Base-by-base conservation (phyloP, 2,113 vertebrate genomes). In the Electrona antarctica region DNA sequence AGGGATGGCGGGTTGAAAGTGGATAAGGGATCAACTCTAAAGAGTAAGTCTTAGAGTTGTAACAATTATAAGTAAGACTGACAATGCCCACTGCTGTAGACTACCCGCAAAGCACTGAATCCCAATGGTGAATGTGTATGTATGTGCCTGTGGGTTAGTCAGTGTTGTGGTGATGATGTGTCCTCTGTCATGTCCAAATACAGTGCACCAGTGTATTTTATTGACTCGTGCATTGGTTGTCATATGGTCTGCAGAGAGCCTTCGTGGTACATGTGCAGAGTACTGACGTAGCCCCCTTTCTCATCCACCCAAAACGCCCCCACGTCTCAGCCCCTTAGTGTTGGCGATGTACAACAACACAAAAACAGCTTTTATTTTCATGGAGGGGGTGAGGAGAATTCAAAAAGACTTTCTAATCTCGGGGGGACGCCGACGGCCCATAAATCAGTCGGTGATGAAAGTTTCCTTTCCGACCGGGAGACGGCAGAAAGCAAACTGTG, bases 401-500 rank as follows among this genome's bases (percentile, higher is more conserved):
- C 81, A 82, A 87, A 91, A 91, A 83, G 87, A 83, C 90, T 87
- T 87, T 88, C 74, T 81, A 81, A 89, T 91, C 90, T 90, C 86
- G 76, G 51, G 77, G 80, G 90, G 80, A 89, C 84, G 81, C 77
- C 82, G 70, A 79, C 69, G 51, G 84, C 78, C 80, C 77, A 90
- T 93, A 93, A 93, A 94, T 93, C 92, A 93, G 71, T 64, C 72
- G 6, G 90, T 87, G 90, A 94, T 93, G 91, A 94, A 91, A 93
- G 91, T 91, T 93, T 87, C 83, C 88, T 90, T 91, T 89, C 89
- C 84, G 68, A 86, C 81, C 21, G 70, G 83, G 87, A 88, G 85
- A 87, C 90, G 84, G 86, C 83, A 84, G 54, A 91, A 85, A 90
- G 88, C 74, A 90, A 91, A 92, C 83, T 86, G 67, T 74, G 81